Base-by-base conservation (phyloP, 2,113 vertebrate genomes). In the Oriolus oriolus region DNA sequence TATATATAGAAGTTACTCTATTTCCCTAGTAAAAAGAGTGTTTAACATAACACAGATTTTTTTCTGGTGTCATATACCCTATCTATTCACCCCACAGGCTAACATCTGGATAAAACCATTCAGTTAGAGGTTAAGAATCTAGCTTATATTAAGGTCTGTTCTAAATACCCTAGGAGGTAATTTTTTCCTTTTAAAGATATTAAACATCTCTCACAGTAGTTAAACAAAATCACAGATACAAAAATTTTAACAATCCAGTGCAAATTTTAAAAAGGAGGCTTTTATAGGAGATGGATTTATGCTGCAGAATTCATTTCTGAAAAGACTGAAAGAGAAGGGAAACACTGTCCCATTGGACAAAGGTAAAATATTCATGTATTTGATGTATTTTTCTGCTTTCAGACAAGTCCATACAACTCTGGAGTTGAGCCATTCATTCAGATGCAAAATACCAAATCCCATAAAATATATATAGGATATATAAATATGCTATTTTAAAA, bases 311-410 rank as follows among this genome's bases (percentile, higher is more conserved):
- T 81, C 0, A 57, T 56, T 77, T 64, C 28, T 45, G 21, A 16
- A 60, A 56, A 61, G 70, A 26, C 4, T 3, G 2, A 17, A 69
- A 54, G 7, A 20, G 11, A 60, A 2, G 1, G 2, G n/a, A 16
- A 88, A 47, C 8, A 33, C 5, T 35, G 6, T 65, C 10, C 19
- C 7, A 20, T 5, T 79, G 47, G 20, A 71, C 64, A 75, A 35
- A n/a, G 3, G 7, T 35, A 33, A 27, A 73, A 57, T 6, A 15
- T 5, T 37, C 7, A 20, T 18, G 8, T 12, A 49, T 74, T 74
- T 68, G 35, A 56, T 35, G 16, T 21, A 49, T 26, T 82, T 87
- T 87, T 83, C 13, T 87, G 3, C 19, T 81, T 91, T 89, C 37
- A 57, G 15, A n/a, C 8, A 53, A 60, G 3, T 13, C 6, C 6